phyloP scores from a whole-genome alignment of 2,888 invertebrate species.

The Hipparchia sbordonii region DNA sequence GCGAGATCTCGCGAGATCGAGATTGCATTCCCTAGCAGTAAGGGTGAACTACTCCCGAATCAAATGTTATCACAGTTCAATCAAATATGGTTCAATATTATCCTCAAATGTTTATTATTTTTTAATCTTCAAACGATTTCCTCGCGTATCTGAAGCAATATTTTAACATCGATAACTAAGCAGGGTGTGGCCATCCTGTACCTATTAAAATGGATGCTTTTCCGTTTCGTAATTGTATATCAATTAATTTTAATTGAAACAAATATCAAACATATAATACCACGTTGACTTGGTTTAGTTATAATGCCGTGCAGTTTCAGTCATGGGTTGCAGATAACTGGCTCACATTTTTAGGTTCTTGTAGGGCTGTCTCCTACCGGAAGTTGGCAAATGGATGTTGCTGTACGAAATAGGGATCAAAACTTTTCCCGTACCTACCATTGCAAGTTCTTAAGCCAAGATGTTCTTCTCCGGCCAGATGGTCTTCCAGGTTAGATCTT shows the following conservation, averaged over 20 bases:
- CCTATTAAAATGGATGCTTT: conserved; percentile 7
- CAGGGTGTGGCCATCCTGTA: conserved; percentile 24
- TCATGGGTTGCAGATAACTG: neutral
- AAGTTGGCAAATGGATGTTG: too few species aligned
- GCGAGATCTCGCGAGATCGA: too few species aligned
- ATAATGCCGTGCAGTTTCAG: neutral
- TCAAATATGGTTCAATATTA: neutral
- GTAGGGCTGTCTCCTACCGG: too few species aligned
- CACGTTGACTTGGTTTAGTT: neutral
- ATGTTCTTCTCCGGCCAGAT: neutral
- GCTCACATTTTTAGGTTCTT: neutral
- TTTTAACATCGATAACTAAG: neutral
- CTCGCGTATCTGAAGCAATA: conserved; percentile 11
- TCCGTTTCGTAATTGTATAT: conserved; percentile 23
- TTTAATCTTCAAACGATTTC: conserved; percentile 11
- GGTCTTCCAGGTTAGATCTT: neutral
- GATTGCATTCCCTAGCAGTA: too few species aligned
- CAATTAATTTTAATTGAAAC: conserved; percentile 16
- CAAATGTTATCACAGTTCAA: too few species aligned
- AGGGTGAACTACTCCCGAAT: neutral
- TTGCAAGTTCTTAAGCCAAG: neutral
- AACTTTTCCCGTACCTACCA: too few species aligned
- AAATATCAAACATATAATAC: neutral
- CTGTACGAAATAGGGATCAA: too few species aligned
- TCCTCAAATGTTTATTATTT: neutral